Conservation (phyloP, 2,888 invertebrate species). For the Nephrotoma flavescens region DNA sequence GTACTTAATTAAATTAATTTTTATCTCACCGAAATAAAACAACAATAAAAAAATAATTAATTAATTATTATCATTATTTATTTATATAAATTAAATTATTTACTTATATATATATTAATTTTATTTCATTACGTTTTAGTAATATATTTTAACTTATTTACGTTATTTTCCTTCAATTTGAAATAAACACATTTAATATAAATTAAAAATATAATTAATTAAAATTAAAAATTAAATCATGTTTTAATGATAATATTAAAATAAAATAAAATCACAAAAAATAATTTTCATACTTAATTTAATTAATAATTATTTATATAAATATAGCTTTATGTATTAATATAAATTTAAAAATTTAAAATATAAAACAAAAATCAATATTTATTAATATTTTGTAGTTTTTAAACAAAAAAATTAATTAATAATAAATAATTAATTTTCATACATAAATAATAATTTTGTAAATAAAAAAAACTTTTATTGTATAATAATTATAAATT, state of each 20-base stretch:
- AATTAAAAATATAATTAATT: background rate
- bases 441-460: background rate
- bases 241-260: background rate
- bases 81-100: background rate
- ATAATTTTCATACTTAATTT: background rate
- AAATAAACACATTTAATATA: background rate
- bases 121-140: background rate
- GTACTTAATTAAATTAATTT: background rate
- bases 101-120: background rate
- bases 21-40: background rate
- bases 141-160: background rate
- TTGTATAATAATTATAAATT: background rate
- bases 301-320: background rate
- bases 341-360: background rate
- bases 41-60: background rate
- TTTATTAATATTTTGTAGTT: background rate
- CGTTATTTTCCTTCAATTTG: background rate
- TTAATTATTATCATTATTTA: background rate
- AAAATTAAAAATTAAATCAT: background rate
- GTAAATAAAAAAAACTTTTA: background rate
- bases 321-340: background rate
- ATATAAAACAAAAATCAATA: background rate
- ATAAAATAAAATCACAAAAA: background rate
- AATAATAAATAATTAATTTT: background rate
- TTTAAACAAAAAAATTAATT: background rate